Evolutionary conservation across 1,140 invertebrate genomes (phyloP).

Genomic region (Sipha flava): DNA sequence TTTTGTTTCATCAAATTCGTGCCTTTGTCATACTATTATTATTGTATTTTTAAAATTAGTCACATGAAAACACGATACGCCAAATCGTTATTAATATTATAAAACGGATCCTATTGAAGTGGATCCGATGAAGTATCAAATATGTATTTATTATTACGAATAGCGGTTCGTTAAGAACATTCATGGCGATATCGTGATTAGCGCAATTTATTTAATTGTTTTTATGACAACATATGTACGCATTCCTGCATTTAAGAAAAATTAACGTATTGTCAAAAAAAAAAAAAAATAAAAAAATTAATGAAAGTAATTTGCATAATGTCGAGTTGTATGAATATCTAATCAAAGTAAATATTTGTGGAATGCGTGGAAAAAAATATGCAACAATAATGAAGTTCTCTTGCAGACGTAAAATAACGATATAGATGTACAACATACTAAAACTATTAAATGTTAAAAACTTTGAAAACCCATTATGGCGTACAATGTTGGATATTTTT

Average conservation of each 20-base stretch:
- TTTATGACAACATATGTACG: background rate
- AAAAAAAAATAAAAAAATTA: too few relatives aligned
- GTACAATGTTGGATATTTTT: background rate
- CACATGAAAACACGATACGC: too few relatives aligned
- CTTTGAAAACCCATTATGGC: background rate
- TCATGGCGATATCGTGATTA: background rate
- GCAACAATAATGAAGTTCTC: background rate
- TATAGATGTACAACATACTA: background rate
- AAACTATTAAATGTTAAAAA: background rate
- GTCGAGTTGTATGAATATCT: background rate
- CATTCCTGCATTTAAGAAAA: too few relatives aligned
- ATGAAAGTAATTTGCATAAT: background rate
- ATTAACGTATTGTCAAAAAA: background rate
- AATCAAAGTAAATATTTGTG: background rate
- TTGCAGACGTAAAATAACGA: slow-evolving; percentile 1
- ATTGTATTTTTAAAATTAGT: too few relatives aligned
- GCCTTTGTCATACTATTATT: too few relatives aligned
- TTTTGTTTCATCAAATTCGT: too few relatives aligned
- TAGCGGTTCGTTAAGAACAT: background rate
- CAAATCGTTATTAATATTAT: too few relatives aligned
- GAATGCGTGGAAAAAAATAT: background rate
- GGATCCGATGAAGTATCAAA: too few relatives aligned
- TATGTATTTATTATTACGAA: too few relatives aligned
- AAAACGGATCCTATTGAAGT: too few relatives aligned
- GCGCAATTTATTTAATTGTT: background rate